Conservation (phyloP, 64 coral and sea anemone species). For the Platygyra sinensis region DNA sequence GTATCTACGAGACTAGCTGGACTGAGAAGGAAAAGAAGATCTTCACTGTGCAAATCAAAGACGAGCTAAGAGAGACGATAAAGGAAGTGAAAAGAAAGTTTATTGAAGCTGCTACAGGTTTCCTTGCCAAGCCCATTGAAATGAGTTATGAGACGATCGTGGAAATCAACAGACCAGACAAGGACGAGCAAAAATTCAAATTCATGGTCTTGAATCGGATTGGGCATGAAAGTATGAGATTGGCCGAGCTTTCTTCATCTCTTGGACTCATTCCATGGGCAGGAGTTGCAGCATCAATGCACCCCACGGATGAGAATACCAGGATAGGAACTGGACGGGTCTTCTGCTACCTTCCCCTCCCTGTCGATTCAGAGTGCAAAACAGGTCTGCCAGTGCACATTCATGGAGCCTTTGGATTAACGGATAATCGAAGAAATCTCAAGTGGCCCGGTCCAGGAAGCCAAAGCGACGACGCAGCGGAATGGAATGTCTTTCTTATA, state of each 20-base stretch:
- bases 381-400: constrained; percentile 91
- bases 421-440: constrained; percentile 85
- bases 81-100: constrained; percentile 62
- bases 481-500: constrained; percentile 82
- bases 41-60: constrained; percentile 74
- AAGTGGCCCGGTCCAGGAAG: constrained; percentile 91
- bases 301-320: constrained; percentile 23
- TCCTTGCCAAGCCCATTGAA: constrained; percentile 52
- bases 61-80: constrained; percentile 63
- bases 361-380: constrained; percentile 80
- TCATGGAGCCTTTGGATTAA: constrained; percentile 91
- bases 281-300: constrained; percentile 73
- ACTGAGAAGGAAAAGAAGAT: constrained; percentile 64
- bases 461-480: constrained; percentile 82
- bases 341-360: constrained; percentile 91
- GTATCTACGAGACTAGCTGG: constrained; percentile 76
- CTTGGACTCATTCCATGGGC: constrained; percentile 83
- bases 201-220: constrained; percentile 82
- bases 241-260: constrained; percentile 57
- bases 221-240: constrained; percentile 61
- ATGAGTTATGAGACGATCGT: constrained; percentile 78
- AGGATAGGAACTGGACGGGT: constrained; percentile 69
- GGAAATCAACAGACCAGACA: constrained; percentile 53
- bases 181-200: constrained; percentile 48
- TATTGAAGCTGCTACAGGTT: constrained; percentile 55